These are phyloP conservation scores for Julus scanicus DNA, from an alignment of 2,888 invertebrate genomes.

Conservation along the genomic window DNA sequence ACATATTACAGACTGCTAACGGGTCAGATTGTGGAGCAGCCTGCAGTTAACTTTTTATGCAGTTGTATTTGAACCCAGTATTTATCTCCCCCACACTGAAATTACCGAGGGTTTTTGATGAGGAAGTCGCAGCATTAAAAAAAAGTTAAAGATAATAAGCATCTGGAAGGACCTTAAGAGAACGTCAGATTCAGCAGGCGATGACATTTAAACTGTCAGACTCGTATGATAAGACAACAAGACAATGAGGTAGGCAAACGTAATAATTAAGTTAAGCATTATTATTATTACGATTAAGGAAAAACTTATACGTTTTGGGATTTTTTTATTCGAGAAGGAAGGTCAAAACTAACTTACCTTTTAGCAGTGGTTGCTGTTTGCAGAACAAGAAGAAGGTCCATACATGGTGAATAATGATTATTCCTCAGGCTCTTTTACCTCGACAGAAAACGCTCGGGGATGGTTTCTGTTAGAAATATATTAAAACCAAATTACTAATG, in stretches of 20 bases:
- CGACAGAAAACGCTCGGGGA: background rate
- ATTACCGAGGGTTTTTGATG: background rate
- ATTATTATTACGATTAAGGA: background rate
- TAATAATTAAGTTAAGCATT: constrained; percentile 14
- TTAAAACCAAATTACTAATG: background rate
- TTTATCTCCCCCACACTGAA: constrained; percentile 18
- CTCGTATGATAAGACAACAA: background rate
- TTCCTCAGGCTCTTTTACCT: background rate
- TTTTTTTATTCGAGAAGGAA: background rate
- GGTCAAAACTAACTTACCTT: background rate
- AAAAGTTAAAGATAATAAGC: background rate
- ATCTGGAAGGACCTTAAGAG: background rate
- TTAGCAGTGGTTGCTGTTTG: too few species aligned
- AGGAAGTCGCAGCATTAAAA: background rate
- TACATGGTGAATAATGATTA: background rate
- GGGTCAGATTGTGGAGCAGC: background rate
- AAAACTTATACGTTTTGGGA: background rate
- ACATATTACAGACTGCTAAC: background rate
- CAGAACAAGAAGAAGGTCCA: background rate
- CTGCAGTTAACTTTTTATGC: constrained; percentile 20
- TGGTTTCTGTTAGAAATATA: background rate
- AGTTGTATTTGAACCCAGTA: constrained; percentile 15
- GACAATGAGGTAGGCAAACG: background rate
- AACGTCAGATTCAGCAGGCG: background rate
- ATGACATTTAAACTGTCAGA: constrained; percentile 27